Conservation (phyloP, 2,113 vertebrate species). For the Calyptomena viridis region DNA sequence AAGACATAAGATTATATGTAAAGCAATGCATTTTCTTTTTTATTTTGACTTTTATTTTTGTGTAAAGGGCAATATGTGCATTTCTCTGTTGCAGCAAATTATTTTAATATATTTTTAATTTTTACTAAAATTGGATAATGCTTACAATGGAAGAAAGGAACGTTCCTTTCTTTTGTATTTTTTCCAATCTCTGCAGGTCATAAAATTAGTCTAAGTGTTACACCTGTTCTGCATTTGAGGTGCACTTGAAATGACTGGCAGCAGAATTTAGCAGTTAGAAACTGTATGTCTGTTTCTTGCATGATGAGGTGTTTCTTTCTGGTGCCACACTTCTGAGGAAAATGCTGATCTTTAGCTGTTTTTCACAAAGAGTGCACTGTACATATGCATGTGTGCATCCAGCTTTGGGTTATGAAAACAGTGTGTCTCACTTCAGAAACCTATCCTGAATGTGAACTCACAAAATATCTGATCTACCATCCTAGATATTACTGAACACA, state of each 20-base stretch:
- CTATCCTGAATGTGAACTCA: neutral
- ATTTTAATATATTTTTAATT: neutral
- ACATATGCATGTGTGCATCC: neutral
- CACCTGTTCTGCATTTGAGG: constrained; percentile 28
- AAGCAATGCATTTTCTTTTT: neutral
- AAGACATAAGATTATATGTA: neutral
- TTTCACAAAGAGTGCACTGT: neutral
- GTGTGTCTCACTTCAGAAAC: neutral
- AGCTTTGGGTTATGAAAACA: neutral
- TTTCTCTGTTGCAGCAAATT: neutral
- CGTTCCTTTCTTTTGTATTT: neutral
- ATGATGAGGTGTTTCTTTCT: neutral
- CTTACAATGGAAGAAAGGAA: neutral
- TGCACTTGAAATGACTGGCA: neutral
- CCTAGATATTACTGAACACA: neutral
- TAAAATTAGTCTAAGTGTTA: neutral
- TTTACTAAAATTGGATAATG: neutral
- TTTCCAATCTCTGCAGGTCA: neutral
- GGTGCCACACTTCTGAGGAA: neutral
- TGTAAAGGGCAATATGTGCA: neutral
- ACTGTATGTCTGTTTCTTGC: neutral
- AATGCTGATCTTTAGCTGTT: neutral
- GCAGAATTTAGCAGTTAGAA: neutral
- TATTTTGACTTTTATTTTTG: neutral
- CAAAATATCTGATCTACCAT: neutral